Conservation (phyloP, 1,140 invertebrate genomes). For the Drosophila guanche region DNA sequence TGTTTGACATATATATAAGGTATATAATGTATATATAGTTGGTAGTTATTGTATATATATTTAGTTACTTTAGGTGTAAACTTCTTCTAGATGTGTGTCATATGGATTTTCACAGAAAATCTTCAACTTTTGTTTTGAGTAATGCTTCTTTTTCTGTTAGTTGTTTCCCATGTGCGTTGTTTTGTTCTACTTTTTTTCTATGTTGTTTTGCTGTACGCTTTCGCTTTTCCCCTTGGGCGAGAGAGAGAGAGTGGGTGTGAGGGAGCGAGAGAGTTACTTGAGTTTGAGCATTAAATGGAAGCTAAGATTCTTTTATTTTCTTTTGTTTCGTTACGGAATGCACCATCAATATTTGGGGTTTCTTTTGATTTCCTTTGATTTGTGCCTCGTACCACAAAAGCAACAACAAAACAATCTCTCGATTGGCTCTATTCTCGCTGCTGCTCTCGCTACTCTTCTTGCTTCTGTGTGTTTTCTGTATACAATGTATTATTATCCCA, state of each 20-base stretch:
- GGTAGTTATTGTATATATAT: slow-evolving; percentile 58
- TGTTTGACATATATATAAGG: slow-evolving; percentile 52
- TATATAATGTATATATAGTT: slow-evolving; percentile 50
- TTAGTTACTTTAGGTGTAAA: slow-evolving; percentile 67
- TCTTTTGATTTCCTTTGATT: slow-evolving; percentile 20
- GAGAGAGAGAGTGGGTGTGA: slow-evolving; percentile 4
- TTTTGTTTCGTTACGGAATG: slow-evolving; percentile 38
- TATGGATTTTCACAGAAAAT: slow-evolving; percentile 83
- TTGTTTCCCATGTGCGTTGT: slow-evolving; percentile 69
- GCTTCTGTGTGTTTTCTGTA: slow-evolving; percentile 5
- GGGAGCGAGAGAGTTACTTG: slow-evolving; percentile 22
- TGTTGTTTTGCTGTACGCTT: slow-evolving; percentile 22
- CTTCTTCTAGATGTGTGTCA: slow-evolving; percentile 68
- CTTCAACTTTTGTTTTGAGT: slow-evolving; percentile 74
- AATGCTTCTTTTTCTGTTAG: slow-evolving; percentile 61
- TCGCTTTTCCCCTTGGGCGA: slow-evolving; percentile 38
- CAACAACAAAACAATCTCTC: slow-evolving; percentile 62
- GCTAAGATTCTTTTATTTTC: slow-evolving; percentile 28
- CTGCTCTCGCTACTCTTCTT: too few relatives aligned
- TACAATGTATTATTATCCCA: slow-evolving; percentile 20
- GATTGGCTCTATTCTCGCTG: too few relatives aligned
- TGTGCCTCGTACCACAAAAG: slow-evolving; percentile 48
- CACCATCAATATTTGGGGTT: slow-evolving; percentile 5
- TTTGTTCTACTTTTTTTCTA: slow-evolving; percentile 13
- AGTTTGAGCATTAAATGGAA: slow-evolving; percentile 75